Evolutionary conservation across 2,888 invertebrate genomes (phyloP).

Genomic region (Drosophila recens): DNA sequence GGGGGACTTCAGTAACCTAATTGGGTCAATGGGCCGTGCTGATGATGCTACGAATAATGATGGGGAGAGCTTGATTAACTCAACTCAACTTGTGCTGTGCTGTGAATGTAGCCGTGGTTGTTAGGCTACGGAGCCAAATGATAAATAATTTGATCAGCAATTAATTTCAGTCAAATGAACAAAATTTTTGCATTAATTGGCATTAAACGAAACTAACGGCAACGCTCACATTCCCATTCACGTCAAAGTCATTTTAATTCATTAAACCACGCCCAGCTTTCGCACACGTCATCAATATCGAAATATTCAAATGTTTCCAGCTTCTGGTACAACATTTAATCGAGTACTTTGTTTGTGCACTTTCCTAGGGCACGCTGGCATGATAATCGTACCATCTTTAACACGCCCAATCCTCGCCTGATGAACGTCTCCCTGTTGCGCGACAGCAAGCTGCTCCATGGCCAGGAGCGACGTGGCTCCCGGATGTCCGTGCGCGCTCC

Average conservation of each 20-base stretch:
- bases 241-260: slow-evolving; percentile 12
- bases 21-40: slow-evolving; percentile 59
- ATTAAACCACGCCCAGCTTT: slow-evolving; percentile 38
- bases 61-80: slow-evolving; percentile 50
- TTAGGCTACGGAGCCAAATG: slow-evolving; percentile 24
- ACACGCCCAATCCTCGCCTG: slow-evolving; percentile 96
- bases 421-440: slow-evolving; percentile 95
- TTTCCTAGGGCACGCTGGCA: slow-evolving; percentile 93
- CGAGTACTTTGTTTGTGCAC: not conserved
- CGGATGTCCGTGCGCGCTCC: slow-evolving; percentile 92
- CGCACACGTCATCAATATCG: slow-evolving; percentile 33
- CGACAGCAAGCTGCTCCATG: slow-evolving; percentile 92
- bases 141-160: slow-evolving; percentile 65
- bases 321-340: slow-evolving; percentile 33
- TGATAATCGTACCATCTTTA: slow-evolving; percentile 96
- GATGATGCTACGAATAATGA: slow-evolving; percentile 14
- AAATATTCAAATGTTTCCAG: not conserved
- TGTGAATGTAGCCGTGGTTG: slow-evolving; percentile 11
- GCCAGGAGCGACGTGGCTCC: slow-evolving; percentile 92
- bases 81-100: slow-evolving; percentile 24
- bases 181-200: slow-evolving; percentile 67
- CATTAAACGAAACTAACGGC: slow-evolving; percentile 45
- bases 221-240: slow-evolving; percentile 13
- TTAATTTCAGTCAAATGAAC: slow-evolving; percentile 72
- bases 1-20: slow-evolving; percentile 36